These are phyloP conservation scores for Haemorhous mexicanus DNA, from an alignment of 2,113 vertebrate species.

Conservation along the genomic window DNA sequence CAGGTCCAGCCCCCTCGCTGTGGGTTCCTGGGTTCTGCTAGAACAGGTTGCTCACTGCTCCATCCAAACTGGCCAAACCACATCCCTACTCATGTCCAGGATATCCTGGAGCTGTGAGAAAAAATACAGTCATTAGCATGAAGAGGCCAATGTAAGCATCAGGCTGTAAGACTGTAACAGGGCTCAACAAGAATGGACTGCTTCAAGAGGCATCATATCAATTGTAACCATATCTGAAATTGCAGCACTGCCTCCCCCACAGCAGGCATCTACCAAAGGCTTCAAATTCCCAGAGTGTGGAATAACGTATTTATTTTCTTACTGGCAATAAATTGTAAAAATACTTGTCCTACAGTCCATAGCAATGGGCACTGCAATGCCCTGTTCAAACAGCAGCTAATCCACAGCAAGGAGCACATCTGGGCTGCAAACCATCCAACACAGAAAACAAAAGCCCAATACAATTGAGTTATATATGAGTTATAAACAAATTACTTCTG, in stretches of 20 bases:
- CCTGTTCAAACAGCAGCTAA: neutral
- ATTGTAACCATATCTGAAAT: neutral
- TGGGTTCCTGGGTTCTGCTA: neutral
- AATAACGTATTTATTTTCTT: neutral
- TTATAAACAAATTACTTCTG: neutral
- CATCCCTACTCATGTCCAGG: neutral
- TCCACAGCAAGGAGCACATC: neutral
- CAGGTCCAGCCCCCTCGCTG: rapidly evolving
- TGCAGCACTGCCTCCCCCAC: too few species aligned
- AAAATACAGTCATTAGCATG: neutral
- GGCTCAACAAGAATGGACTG: neutral
- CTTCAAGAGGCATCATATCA: neutral
- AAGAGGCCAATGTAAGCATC: neutral
- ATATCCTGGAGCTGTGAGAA: neutral
- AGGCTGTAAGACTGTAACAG: neutral
- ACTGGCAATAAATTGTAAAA: neutral
- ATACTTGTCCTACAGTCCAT: neutral
- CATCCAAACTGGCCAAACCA: neutral
- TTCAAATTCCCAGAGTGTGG: neutral
- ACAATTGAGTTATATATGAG: neutral
- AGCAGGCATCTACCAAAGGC: neutral
- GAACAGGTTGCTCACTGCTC: neutral
- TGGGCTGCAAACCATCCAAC: neutral
- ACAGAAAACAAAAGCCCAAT: neutral
- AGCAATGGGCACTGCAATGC: neutral